phyloP scores from a whole-genome alignment of 2,797 vertebrate genomes.

The Eurystomus glaucurus region DNA sequence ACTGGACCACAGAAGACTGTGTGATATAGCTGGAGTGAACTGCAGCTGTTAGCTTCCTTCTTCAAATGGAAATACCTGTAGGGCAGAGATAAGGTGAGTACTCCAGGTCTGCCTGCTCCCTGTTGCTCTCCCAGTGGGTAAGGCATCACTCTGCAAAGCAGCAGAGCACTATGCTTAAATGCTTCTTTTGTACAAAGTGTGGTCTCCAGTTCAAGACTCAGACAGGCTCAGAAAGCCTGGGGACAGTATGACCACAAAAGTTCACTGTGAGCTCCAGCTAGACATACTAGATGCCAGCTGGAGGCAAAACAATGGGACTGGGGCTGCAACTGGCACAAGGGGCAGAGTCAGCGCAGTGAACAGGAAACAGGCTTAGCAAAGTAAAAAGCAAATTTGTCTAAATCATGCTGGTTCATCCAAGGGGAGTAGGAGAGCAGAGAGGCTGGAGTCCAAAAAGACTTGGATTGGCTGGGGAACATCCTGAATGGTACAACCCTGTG shows the following conservation, averaged over 20 bases:
- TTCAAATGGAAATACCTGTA: neutral
- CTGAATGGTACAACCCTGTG: conserved; percentile 16
- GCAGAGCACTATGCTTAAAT: neutral
- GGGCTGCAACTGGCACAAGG: neutral
- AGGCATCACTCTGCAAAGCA: neutral
- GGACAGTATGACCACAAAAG: conserved; percentile 15
- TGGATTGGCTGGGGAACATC: conserved; percentile 54
- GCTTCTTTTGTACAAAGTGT: neutral
- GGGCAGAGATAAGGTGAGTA: neutral
- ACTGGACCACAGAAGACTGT: neutral
- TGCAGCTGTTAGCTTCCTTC: neutral
- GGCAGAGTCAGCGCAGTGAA: neutral
- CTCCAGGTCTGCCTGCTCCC: neutral
- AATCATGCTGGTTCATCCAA: neutral
- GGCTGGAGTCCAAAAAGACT: conserved; percentile 35
- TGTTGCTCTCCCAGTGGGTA: neutral
- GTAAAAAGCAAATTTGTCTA: neutral
- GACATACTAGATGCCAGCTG: neutral
- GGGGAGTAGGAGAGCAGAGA: neutral
- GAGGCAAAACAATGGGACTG: conserved; percentile 46
- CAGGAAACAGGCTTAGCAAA: neutral
- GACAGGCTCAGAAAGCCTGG: neutral
- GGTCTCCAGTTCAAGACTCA: neutral
- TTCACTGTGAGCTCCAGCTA: neutral
- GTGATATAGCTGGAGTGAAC: neutral